phyloP scores from a whole-genome alignment of 1,140 invertebrate species.

The Atta texana region DNA sequence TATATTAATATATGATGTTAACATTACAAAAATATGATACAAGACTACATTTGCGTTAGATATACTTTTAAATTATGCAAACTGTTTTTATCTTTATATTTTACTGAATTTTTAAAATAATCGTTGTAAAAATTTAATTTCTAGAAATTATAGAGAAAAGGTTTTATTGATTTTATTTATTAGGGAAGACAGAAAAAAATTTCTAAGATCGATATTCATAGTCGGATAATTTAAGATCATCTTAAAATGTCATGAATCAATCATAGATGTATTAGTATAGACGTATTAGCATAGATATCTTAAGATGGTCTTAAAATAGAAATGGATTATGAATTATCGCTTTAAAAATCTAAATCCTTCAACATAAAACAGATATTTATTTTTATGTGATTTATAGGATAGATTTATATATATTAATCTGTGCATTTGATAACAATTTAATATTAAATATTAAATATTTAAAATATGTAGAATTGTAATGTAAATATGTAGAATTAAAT shows the following conservation, averaged over 20 bases:
- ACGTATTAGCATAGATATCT: too few species aligned
- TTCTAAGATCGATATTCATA: too few species aligned
- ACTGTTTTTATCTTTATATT: neutral
- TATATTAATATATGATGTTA: conserved; percentile 4
- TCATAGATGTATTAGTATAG: too few species aligned
- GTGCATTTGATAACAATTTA: neutral
- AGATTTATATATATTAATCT: neutral
- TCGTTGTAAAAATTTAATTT: neutral
- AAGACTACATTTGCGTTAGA: neutral
- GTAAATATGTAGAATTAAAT: neutral
- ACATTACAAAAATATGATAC: neutral
- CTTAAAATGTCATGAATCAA: too few species aligned
- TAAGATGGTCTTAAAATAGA: too few species aligned
- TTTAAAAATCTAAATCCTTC: neutral
- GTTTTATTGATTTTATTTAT: neutral
- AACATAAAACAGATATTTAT: neutral
- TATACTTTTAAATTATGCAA: neutral
- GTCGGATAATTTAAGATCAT: too few species aligned
- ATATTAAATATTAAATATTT: neutral
- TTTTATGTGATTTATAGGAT: neutral
- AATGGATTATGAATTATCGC: too few species aligned
- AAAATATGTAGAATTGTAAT: too few species aligned
- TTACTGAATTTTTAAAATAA: neutral
- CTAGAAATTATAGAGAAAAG: neutral
- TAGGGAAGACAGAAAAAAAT: neutral